phyloP scores from a whole-genome alignment of 2,113 vertebrate species.

The Siniperca chuatsi region DNA sequence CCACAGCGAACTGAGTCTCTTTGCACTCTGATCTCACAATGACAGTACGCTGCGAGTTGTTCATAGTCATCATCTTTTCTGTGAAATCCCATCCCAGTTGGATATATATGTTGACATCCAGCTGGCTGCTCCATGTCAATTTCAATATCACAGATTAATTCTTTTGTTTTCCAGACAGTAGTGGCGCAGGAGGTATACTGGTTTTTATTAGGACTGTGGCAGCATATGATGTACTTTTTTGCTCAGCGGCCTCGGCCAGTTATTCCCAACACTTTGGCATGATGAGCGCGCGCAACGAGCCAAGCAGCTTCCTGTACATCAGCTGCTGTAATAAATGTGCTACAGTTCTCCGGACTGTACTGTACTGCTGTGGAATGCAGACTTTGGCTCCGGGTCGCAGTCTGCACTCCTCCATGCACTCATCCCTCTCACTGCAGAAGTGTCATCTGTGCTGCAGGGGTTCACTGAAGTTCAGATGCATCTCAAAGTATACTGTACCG shows the following conservation, averaged over 20 bases:
- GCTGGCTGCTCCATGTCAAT: slow-evolving; percentile 26
- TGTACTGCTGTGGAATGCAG: slow-evolving; percentile 69
- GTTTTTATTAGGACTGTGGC: slow-evolving; percentile 33
- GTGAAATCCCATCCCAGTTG: slow-evolving; percentile 45
- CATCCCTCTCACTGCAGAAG: slow-evolving; percentile 54
- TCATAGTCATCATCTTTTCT: slow-evolving; percentile 39
- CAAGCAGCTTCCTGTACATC: slow-evolving; percentile 84
- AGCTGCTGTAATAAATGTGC: slow-evolving; percentile 81
- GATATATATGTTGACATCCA: slow-evolving; percentile 21
- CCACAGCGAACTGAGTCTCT: slow-evolving; percentile 45
- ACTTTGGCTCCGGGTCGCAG: slow-evolving; percentile 72
- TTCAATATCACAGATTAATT: slow-evolving; percentile 49
- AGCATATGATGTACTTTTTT: slow-evolving; percentile 33
- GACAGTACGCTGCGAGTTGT: neutral
- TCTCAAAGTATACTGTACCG: slow-evolving; percentile 27
- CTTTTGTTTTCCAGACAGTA: slow-evolving; percentile 28
- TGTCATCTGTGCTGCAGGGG: slow-evolving; percentile 57
- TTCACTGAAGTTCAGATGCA: slow-evolving; percentile 59
- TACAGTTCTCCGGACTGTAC: slow-evolving; percentile 52
- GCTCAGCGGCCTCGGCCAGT: slow-evolving; percentile 35
- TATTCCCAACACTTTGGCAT: slow-evolving; percentile 54
- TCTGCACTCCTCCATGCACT: slow-evolving; percentile 67
- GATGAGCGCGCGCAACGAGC: slow-evolving; percentile 5
- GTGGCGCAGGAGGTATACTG: slow-evolving; percentile 16
- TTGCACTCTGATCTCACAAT: slow-evolving; percentile 59